These are phyloP conservation scores for Hypsopygia costalis DNA, from an alignment of 2,888 invertebrate species.

Conservation along the genomic window DNA sequence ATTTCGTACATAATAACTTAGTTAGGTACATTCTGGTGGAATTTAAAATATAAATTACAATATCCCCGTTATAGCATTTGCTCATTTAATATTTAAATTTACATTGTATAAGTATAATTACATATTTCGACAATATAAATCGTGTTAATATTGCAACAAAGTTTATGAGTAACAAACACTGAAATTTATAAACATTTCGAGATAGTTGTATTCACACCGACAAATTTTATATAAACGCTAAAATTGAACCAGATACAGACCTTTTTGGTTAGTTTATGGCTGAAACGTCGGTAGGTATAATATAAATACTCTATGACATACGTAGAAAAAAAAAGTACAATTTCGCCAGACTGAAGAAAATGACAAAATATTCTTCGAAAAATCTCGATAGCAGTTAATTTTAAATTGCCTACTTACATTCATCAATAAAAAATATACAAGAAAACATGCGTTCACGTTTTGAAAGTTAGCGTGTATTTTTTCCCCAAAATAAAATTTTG, in stretches of 20 bases:
- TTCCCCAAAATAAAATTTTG: no score
- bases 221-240: neutral
- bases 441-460: neutral
- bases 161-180: neutral
- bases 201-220: neutral
- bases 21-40: conserved; percentile 24
- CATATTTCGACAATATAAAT: neutral
- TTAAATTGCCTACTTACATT: conserved; percentile 2
- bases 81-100: conserved; percentile 8
- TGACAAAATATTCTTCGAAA: neutral
- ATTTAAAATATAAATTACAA: conserved; percentile 11
- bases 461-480: neutral
- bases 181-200: neutral
- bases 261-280: conserved; percentile 4
- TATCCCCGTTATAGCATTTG: conserved; percentile 7
- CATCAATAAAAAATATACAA: conserved; percentile 1
- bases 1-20: conserved; percentile 36
- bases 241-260: neutral
- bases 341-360: neutral
- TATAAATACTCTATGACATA: neutral
- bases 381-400: neutral
- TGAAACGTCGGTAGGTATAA: neutral
- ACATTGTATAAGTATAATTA: conserved; percentile 9
- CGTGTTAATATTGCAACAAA: neutral
- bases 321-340: neutral